Percentiles rank a stretch among this genome's conserved stretches.
These are phyloP conservation scores for Typhlichthys eigenmanni DNA, from an alignment of 2,797 vertebrate genomes.

Conservation along the genomic window DNA sequence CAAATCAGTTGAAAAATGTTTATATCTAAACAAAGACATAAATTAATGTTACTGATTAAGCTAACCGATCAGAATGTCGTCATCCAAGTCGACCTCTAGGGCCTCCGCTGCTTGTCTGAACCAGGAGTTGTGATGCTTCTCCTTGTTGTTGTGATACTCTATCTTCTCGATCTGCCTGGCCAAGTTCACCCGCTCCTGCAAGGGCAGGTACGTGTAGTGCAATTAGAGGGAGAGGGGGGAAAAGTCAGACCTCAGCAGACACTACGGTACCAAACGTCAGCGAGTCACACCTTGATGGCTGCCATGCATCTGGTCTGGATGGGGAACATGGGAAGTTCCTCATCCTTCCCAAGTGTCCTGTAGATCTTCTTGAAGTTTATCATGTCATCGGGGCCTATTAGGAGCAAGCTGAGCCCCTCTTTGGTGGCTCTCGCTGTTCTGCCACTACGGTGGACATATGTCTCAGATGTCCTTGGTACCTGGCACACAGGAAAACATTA, in stretches of 20 bases:
- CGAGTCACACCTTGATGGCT: constrained; percentile 83
- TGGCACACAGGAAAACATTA: constrained; percentile 44
- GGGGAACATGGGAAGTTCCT: constrained; percentile 89
- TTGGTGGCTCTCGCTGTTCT: constrained; percentile 90
- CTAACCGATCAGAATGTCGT: constrained; percentile 86
- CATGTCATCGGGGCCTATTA: constrained; percentile 90
- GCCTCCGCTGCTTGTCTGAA: constrained; percentile 90
- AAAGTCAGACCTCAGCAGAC: neutral
- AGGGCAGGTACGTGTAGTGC: constrained; percentile 15
- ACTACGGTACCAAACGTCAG: neutral
- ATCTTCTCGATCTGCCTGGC: constrained; percentile 91
- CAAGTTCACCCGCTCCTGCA: constrained; percentile 87
- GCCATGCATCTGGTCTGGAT: constrained; percentile 87
- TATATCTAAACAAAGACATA: neutral
- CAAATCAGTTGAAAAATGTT: neutral
- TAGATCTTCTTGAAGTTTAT: constrained; percentile 93
- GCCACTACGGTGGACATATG: constrained; percentile 93
- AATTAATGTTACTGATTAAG: constrained; percentile 10
- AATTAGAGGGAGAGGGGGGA: neutral
- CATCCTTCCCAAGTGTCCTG: constrained; percentile 86
- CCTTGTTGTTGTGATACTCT: constrained; percentile 87
- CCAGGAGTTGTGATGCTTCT: constrained; percentile 94
- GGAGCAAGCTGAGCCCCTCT: constrained; percentile 89
- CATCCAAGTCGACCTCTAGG: constrained; percentile 91
- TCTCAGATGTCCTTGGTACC: constrained; percentile 94